Base-by-base conservation (phyloP, 2,888 invertebrate species). In the Athrips mouffetella region DNA sequence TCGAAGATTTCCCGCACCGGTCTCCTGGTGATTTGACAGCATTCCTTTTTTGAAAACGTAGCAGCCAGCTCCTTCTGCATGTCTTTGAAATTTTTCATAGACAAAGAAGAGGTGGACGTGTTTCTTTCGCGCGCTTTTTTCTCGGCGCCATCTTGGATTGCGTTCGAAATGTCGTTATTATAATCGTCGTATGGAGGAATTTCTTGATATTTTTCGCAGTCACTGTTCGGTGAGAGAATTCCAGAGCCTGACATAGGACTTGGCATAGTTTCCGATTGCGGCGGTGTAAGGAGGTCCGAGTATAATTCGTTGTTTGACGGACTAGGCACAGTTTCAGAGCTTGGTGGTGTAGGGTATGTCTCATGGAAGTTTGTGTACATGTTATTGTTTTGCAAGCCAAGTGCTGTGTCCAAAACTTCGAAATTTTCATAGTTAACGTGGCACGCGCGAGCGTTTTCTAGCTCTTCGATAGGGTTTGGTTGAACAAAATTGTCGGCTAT, bases 1-100 rank as follows among this genome's bases (percentile, higher is more conserved):
- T 76, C 63, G 11, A 85, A 74, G 0, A 80, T 44, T n/a, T 76
- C 73, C 31, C 71, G 76, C 35, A 78, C 77, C 0, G 60, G 46
- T 29, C 65, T 74, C 47, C 74, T 62, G 1, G 63, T 65, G 0
- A 61, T 49, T 40, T 73, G 68, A 46, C 87, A 87, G 50, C 87
- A 87, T 1, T 81, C 75, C 44, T 64, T 74, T 58, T 80, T 82
- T 0, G 80, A 71, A 48, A 78, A 83, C 1, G 59, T 59, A 6
- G 59, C 58, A 0, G 69, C 61, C 1, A 86, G 67, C 47, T 82
- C 80, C 52, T 80, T 86, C 55, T 84, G 85, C 49, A 79, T 40
- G 49, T 86, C 85, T 10, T 86, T 86, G 41, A 76, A 85, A 25
- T 80, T 76, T 47, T 84, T 77, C 75, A 77, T 70, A 0, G 76